Conservation (phyloP, 2,888 invertebrate species). For the Harpalus rufipes region DNA sequence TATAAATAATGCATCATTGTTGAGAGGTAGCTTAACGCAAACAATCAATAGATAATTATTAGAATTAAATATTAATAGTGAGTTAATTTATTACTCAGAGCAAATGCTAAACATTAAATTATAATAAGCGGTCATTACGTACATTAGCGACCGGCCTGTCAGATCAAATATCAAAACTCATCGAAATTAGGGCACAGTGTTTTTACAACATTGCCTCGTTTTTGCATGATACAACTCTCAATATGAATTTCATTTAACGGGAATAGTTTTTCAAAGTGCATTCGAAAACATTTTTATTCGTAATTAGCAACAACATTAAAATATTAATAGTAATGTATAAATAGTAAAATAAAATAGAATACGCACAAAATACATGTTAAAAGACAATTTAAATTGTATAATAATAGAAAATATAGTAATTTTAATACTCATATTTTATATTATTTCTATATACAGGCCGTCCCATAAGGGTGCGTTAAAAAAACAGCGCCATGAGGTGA, state of each 20-base stretch:
- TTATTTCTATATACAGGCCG: no score
- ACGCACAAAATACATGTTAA: no score
- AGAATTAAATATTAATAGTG: conserved; percentile 2
- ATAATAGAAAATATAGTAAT: no score
- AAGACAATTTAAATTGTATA: no score
- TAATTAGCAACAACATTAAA: no score
- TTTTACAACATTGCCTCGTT: neutral
- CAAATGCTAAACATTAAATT: conserved; percentile 19
- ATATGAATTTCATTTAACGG: no score
- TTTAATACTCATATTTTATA: no score
- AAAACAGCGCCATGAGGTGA: no score
- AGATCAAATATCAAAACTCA: conserved; percentile 34
- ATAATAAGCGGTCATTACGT: conserved; percentile 3
- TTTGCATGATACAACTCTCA: no score
- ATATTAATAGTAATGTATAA: no score
- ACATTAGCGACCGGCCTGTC: neutral
- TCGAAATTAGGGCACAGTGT: conserved; percentile 1
- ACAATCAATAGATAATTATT: conserved; percentile 1
- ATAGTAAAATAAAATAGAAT: no score
- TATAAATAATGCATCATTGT: conserved; percentile 8
- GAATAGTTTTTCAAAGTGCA: neutral
- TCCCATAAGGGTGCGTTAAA: no score
- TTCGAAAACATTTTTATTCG: conserved; percentile 4
- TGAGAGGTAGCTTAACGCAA: conserved; percentile 8
- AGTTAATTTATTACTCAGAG: neutral